phyloP scores from a whole-genome alignment of 2,888 invertebrate genomes.

The Flexamia atlantica region DNA sequence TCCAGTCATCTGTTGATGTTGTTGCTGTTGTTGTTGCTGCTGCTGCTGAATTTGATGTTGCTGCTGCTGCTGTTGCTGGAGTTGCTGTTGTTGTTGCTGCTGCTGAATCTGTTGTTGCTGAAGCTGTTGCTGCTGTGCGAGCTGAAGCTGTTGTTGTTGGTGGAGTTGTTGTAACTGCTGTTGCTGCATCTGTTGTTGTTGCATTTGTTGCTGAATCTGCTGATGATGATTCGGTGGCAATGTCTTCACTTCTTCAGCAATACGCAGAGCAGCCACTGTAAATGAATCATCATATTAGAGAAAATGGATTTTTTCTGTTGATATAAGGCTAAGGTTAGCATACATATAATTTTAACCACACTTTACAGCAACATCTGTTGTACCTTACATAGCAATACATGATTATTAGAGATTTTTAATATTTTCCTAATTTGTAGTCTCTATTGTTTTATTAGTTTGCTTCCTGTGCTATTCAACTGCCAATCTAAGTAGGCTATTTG shows the following conservation, averaged over 20 bases:
- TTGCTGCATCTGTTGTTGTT: constrained; percentile 37
- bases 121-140: constrained; percentile 64
- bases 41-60: constrained; percentile 69
- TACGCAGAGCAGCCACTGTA: constrained; percentile 53
- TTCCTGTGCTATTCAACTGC: no score
- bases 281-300: neutral
- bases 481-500: no score
- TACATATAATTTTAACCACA: no score
- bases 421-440: no score
- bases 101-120: constrained; percentile 68
- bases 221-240: constrained; percentile 7
- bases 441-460: no score
- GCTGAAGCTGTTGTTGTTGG: constrained; percentile 4
- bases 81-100: constrained; percentile 62
- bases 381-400: no score
- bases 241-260: constrained; percentile 52
- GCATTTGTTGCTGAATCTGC: no score
- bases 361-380: no score
- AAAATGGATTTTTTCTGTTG: no score
- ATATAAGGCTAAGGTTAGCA: no score
- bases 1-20: constrained; percentile 59
- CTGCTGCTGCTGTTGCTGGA: constrained; percentile 67
- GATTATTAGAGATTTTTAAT: no score
- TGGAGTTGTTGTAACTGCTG: constrained; percentile 24
- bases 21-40: constrained; percentile 45